Evolutionary conservation across 2,888 invertebrate species (phyloP).

Genomic region (Acleris emargana): DNA sequence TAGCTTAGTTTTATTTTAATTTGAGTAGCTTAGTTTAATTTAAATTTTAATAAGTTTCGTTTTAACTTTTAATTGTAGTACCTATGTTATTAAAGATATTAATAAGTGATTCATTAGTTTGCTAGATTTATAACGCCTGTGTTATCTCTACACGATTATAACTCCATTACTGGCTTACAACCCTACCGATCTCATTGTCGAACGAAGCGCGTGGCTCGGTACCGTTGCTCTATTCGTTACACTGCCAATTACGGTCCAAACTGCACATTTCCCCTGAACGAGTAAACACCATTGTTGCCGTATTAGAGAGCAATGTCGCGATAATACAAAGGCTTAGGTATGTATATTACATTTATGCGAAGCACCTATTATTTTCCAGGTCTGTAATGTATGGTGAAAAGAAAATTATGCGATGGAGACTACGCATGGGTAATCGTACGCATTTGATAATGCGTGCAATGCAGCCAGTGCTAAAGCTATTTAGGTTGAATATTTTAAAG

Average conservation of each 20-base stretch:
- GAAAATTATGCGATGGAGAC: conserved; percentile 22
- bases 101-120: not conserved
- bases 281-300: conserved; percentile 45
- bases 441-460: conserved; percentile 23
- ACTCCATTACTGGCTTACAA: conserved; percentile 21
- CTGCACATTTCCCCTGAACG: conserved; percentile 14
- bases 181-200: conserved; percentile 20
- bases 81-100: too few species aligned
- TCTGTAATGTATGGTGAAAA: conserved; percentile 17
- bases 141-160: conserved; percentile 29
- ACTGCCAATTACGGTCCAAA: conserved; percentile 24
- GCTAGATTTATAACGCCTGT: not conserved
- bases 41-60: too few species aligned
- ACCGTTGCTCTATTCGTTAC: conserved; percentile 15
- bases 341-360: conserved; percentile 23
- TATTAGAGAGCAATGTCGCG: conserved; percentile 57
- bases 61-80: too few species aligned
- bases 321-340: conserved; percentile 40
- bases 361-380: conserved; percentile 13
- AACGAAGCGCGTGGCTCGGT: conserved; percentile 18
- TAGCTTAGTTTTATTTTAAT: too few species aligned
- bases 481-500: conserved; percentile 5
- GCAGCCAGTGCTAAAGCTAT: conserved; percentile 10
- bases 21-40: too few species aligned
- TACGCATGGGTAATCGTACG: conserved; percentile 17